These are phyloP conservation scores for Dyspetes luteomarginatus DNA, from an alignment of 2,888 invertebrate genomes.

Conservation along the genomic window DNA sequence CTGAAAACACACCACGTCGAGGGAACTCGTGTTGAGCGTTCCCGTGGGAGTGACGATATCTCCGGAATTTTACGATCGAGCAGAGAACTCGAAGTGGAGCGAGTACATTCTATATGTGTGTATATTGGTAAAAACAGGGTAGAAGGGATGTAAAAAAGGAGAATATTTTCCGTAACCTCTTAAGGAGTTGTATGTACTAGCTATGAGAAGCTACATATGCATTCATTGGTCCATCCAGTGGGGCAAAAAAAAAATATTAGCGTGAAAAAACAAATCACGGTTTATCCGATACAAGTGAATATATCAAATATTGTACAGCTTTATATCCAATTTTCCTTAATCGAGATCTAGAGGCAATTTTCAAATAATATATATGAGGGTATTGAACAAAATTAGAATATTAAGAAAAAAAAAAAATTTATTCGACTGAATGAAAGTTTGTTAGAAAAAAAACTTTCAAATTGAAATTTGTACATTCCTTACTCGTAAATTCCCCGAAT, in stretches of 20 bases:
- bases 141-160: neutral
- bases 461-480: too few species aligned
- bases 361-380: too few species aligned
- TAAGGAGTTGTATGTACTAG: neutral
- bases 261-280: slow-evolving; percentile 15
- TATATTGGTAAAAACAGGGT: neutral
- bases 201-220: slow-evolving; percentile 16
- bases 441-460: too few species aligned
- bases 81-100: slow-evolving; percentile 49
- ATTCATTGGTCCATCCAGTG: slow-evolving; percentile 38
- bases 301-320: neutral
- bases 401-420: too few species aligned
- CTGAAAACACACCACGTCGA: neutral
- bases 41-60: slow-evolving; percentile 59
- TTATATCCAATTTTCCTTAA: too few species aligned
- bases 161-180: slow-evolving; percentile 37
- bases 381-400: too few species aligned
- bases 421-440: too few species aligned
- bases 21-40: slow-evolving; percentile 5
- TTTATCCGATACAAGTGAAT: slow-evolving; percentile 12
- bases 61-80: slow-evolving; percentile 61
- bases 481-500: too few species aligned
- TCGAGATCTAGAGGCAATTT: too few species aligned
- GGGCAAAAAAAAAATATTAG: slow-evolving; percentile 27
- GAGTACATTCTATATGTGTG: slow-evolving; percentile 12